A percentile compares a stretch with the other conserved stretches of the same genome.
Evolutionary conservation across 2,888 invertebrate genomes (phyloP).

Genomic region (Nycteola revayana): DNA sequence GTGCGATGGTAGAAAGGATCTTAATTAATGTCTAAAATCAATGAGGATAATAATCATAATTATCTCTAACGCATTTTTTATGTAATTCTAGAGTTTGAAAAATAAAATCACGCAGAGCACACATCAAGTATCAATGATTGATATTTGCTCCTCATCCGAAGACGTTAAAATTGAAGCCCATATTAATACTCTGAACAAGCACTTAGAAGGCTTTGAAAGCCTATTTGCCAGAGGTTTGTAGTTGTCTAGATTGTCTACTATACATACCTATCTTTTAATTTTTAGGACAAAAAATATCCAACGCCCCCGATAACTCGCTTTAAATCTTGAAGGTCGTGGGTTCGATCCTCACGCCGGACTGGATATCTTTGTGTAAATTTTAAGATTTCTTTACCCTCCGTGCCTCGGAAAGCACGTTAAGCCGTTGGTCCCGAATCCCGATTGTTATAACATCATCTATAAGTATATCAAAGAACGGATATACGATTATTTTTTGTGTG

Average conservation of each 20-base stretch:
- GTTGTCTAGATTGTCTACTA: not conserved
- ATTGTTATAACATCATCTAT: not conserved
- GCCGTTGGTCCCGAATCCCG: too few species aligned
- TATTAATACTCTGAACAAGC: slow-evolving; percentile 38
- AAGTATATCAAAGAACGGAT: not conserved
- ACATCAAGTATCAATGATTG: slow-evolving; percentile 52
- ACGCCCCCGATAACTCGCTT: not conserved
- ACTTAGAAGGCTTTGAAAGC: slow-evolving; percentile 45
- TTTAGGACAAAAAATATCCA: not conserved
- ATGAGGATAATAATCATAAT: too few species aligned
- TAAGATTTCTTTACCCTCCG: not conserved
- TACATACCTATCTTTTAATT: not conserved
- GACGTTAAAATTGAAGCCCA: slow-evolving; percentile 49
- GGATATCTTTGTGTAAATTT: too few species aligned
- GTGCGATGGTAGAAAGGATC: too few species aligned
- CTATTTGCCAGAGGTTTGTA: slow-evolving; percentile 49
- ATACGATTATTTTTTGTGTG: not conserved
- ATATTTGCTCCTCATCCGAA: slow-evolving; percentile 57
- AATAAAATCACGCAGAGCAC: slow-evolving; percentile 44
- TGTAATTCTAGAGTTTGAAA: slow-evolving; percentile 48
- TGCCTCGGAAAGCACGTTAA: too few species aligned
- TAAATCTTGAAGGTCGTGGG: too few species aligned
- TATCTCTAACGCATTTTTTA: too few species aligned
- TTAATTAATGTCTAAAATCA: too few species aligned
- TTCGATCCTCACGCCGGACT: too few species aligned